phyloP scores from a whole-genome alignment of 2,888 invertebrate species.

The Odontomyia ornata region DNA sequence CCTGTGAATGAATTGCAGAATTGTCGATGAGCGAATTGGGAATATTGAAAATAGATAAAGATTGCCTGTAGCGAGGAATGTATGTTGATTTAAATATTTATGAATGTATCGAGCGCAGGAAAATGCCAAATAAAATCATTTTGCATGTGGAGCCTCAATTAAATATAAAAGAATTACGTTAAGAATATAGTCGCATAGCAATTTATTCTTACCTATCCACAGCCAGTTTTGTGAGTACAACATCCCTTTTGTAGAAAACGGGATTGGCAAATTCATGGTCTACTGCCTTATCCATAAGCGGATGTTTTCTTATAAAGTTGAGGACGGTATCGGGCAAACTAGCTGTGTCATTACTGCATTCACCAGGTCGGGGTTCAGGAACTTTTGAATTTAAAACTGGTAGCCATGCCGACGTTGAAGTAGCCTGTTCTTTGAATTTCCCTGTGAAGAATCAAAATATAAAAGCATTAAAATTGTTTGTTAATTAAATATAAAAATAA shows the following conservation, averaged over 20 bases:
- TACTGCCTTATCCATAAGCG: slow-evolving; percentile 96
- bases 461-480: no score
- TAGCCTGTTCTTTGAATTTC: slow-evolving; percentile 92
- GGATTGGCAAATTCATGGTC: slow-evolving; percentile 93
- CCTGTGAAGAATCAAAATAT: slow-evolving; percentile 53
- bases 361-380: slow-evolving; percentile 92
- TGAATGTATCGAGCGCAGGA: background rate
- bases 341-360: slow-evolving; percentile 93
- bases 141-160: no score
- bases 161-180: no score
- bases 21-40: background rate
- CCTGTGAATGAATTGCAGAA: slow-evolving; percentile 53
- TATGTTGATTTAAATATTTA: background rate
- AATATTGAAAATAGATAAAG: background rate
- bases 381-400: slow-evolving; percentile 91
- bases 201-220: slow-evolving; percentile 80
- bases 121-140: no score
- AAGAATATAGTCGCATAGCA: no score
- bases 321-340: slow-evolving; percentile 90
- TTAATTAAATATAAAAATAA: no score
- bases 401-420: slow-evolving; percentile 93
- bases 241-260: slow-evolving; percentile 90
- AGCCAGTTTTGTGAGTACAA: slow-evolving; percentile 89
- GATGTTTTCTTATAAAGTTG: slow-evolving; percentile 96
- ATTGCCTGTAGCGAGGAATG: background rate